A percentile compares a stretch with the other conserved stretches of the same genome.
Evolutionary conservation across 2,888 invertebrate genomes (phyloP).

Genomic region (Agrochola litura): DNA sequence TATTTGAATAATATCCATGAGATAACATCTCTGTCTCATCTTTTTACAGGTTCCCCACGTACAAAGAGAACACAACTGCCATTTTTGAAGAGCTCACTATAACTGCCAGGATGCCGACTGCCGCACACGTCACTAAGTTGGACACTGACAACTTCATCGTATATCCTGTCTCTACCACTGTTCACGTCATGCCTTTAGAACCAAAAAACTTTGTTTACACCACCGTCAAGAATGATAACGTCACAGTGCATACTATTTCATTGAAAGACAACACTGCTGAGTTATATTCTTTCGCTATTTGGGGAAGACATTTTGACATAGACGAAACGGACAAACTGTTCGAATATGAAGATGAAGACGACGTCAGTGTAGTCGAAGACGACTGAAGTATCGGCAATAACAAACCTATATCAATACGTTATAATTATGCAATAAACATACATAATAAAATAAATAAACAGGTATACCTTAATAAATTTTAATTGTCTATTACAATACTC

Average conservation of each 20-base stretch:
- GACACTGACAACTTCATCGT: slow-evolving; percentile 80
- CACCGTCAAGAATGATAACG: slow-evolving; percentile 46
- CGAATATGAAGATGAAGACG: slow-evolving; percentile 33
- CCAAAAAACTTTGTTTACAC: slow-evolving; percentile 75
- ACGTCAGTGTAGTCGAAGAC: too few relatives aligned
- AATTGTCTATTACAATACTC: too few relatives aligned
- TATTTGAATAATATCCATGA: too few relatives aligned
- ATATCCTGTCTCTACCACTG: slow-evolving; percentile 87
- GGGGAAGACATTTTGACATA: slow-evolving; percentile 87
- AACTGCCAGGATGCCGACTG: slow-evolving; percentile 81
- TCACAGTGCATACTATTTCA: slow-evolving; percentile 68
- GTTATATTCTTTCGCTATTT: slow-evolving; percentile 88
- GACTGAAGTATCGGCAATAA: too few relatives aligned
- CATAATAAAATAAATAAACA: too few relatives aligned
- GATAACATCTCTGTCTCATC: background rate
- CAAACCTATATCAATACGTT: too few relatives aligned
- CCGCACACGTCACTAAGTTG: slow-evolving; percentile 66
- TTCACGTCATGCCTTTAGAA: slow-evolving; percentile 87
- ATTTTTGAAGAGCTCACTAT: slow-evolving; percentile 86
- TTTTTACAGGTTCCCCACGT: slow-evolving; percentile 83
- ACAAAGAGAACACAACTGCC: slow-evolving; percentile 79
- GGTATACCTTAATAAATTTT: too few relatives aligned
- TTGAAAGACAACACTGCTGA: slow-evolving; percentile 73
- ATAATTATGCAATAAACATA: too few relatives aligned
- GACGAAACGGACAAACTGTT: slow-evolving; percentile 79